Evolutionary conservation across 53 echinoderm and acorn worm genomes (phyloP).

Genomic region (Holothuria scabra): DNA sequence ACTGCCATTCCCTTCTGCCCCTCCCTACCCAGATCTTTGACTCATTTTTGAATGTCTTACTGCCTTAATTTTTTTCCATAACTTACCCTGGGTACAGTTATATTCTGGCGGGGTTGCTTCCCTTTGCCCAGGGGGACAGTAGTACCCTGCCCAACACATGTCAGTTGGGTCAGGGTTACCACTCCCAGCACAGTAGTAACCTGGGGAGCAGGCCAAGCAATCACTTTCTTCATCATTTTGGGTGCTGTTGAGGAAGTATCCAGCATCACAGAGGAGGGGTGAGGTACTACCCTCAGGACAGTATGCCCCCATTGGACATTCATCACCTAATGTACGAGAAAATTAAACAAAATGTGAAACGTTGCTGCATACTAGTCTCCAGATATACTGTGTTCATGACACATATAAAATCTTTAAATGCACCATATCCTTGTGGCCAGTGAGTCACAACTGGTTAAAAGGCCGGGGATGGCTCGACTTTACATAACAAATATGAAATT

Average conservation of each 20-base stretch:
- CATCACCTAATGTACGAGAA: constrained; percentile 57
- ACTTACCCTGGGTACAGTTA: constrained; percentile 91
- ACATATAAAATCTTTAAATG: no score
- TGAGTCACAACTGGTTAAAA: no score
- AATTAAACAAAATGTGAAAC: not conserved
- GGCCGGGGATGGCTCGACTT: no score
- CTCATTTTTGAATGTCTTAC: no score
- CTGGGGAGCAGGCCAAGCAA: constrained; percentile 76
- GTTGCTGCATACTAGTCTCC: not conserved
- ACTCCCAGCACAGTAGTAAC: constrained; percentile 91
- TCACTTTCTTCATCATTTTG: constrained; percentile 73
- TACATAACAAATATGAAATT: not conserved
- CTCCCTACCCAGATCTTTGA: no score
- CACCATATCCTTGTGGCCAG: no score
- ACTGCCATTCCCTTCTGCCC: no score
- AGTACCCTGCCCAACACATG: constrained; percentile 78
- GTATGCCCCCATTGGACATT: constrained; percentile 86
- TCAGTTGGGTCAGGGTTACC: constrained; percentile 86
- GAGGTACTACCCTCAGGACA: constrained; percentile 82
- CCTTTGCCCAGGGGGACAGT: constrained; percentile 89
- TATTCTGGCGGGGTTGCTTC: constrained; percentile 90
- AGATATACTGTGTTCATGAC: not conserved
- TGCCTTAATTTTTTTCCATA: not conserved
- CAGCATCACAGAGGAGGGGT: constrained; percentile 81
- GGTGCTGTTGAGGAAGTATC: constrained; percentile 90